Conservation (phyloP, 2,113 vertebrate species). For the Kryptolebias marmoratus region DNA sequence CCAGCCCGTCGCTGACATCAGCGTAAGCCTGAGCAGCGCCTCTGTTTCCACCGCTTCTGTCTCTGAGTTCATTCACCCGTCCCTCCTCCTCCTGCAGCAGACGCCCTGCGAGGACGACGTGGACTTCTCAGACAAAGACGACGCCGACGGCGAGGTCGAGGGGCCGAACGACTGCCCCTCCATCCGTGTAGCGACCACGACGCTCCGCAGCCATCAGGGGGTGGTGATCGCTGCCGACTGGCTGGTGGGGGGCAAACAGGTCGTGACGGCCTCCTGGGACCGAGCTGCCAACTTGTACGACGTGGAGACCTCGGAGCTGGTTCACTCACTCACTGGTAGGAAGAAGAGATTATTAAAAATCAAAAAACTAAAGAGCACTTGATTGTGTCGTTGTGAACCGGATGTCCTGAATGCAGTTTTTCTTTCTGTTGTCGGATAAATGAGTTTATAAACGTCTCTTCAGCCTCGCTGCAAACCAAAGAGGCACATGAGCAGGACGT, state of each 20-base stretch:
- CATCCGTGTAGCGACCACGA: slow-evolving; percentile 84
- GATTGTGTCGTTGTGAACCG: neutral
- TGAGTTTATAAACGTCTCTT: too few species aligned
- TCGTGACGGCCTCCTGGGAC: slow-evolving; percentile 96
- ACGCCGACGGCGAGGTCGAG: slow-evolving; percentile 87
- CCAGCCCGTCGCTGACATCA: slow-evolving; percentile 89
- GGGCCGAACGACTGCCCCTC: slow-evolving; percentile 89
- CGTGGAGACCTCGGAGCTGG: slow-evolving; percentile 94
- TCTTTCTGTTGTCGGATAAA: neutral
- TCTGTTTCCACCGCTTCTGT: neutral
- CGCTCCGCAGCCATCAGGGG: slow-evolving; percentile 95
- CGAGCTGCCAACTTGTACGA: slow-evolving; percentile 95
- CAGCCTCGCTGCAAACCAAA: too few species aligned
- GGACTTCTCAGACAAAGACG: slow-evolving; percentile 94
- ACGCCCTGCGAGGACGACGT: slow-evolving; percentile 89
- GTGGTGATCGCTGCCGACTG: slow-evolving; percentile 97
- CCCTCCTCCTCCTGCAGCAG: slow-evolving; percentile 69
- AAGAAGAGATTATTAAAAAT: too few species aligned
- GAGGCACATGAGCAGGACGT: neutral
- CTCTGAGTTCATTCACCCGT: neutral
- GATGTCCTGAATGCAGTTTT: too few species aligned
- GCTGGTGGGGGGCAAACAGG: slow-evolving; percentile 96
- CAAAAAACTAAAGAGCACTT: neutral
- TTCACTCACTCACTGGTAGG: slow-evolving; percentile 94
- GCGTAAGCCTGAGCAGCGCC: slow-evolving; percentile 80